Conservation (phyloP, 2,888 invertebrate genomes). For the Tachystola acroxantha region DNA sequence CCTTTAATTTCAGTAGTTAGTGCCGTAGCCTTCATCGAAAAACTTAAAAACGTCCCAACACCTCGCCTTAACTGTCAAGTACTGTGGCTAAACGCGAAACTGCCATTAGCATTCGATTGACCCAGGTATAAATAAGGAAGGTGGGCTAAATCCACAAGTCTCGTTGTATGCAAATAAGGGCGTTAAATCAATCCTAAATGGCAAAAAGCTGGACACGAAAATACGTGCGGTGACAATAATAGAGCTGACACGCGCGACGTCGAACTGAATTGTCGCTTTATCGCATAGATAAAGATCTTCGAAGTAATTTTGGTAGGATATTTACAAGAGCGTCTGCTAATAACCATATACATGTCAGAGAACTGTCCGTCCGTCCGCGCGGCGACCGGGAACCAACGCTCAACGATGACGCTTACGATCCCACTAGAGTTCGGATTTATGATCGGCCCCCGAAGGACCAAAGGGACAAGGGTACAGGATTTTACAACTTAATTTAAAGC, state of each 20-base stretch:
- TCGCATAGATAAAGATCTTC: constrained; percentile 60
- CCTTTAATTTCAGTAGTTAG: too few species aligned
- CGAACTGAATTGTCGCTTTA: constrained; percentile 33
- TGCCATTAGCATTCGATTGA: constrained; percentile 53
- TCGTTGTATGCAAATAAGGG: constrained; percentile 58
- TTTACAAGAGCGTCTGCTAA: constrained; percentile 60
- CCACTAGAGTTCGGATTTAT: constrained; percentile 61
- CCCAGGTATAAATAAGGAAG: constrained; percentile 45
- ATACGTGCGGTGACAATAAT: constrained; percentile 48
- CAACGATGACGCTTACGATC: constrained; percentile 55
- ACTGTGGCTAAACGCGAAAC: constrained; percentile 39
- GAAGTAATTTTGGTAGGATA: constrained; percentile 56
- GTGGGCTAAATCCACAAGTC: constrained; percentile 44
- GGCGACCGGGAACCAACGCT: constrained; percentile 24
- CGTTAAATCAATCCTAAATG: constrained; percentile 55
- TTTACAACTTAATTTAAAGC: constrained; percentile 69
- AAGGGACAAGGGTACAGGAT: constrained; percentile 37
- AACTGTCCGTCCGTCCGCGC: constrained; percentile 34
- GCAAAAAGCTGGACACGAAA: constrained; percentile 52
- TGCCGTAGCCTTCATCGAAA: too few species aligned
- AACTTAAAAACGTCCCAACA: too few species aligned
- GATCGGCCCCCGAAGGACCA: constrained; percentile 52
- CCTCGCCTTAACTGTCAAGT: constrained; percentile 42
- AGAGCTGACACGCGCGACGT: constrained; percentile 30
- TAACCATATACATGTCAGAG: constrained; percentile 64